Evolutionary conservation across 2,888 invertebrate species (phyloP), one percentile per base, ranked within the genome.

Genomic region (Melieria crassipennis): DNA sequence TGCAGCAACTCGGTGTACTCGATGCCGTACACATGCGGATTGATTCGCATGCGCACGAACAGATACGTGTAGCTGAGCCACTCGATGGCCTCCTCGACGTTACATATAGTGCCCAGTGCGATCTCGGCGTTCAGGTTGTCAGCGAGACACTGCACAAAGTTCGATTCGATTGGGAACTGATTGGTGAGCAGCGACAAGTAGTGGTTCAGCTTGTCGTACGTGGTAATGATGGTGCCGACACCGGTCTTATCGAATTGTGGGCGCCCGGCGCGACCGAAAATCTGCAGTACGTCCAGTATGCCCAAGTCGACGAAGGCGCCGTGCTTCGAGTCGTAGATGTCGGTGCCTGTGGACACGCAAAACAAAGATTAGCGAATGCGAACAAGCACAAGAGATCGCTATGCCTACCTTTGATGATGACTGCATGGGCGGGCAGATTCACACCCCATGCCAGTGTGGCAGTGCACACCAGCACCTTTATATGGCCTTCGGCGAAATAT

Each of bases 361-460:
- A 4, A 58, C 5, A 16, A 58, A 58, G 13, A 58, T 13, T 30
- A 3, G 30, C 9, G 13, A 57, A 57, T 57, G n/a, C 1, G 3
- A 57, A 30, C 30, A 30, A 30, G 30, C 30, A 30, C 30, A 30
- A 30, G 30, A 30, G 30, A 30, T 30, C 30, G 30, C 30, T 2
- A 4, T 0, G 9, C 65, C 61, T 64, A 78, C 83, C 85, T 75
- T 83, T 84, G 30, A 87, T 87, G 64, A 99, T 92, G 75, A 99
- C 99, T 47, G 97, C 98, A 85, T 99, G 98, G 0, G 99, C 99
- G 0, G 99, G 99, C 76, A 99, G 89, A 88, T 99, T 99, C 5
- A 99, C 99, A 78, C 99, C 99, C 99, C 99, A 99, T 45, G 99
- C 99, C 47, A 99, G 88, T 0, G 99, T 99, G 0, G 99, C 95